phyloP scores from a whole-genome alignment of 2,797 vertebrate genomes.

The Danio albolineatus region DNA sequence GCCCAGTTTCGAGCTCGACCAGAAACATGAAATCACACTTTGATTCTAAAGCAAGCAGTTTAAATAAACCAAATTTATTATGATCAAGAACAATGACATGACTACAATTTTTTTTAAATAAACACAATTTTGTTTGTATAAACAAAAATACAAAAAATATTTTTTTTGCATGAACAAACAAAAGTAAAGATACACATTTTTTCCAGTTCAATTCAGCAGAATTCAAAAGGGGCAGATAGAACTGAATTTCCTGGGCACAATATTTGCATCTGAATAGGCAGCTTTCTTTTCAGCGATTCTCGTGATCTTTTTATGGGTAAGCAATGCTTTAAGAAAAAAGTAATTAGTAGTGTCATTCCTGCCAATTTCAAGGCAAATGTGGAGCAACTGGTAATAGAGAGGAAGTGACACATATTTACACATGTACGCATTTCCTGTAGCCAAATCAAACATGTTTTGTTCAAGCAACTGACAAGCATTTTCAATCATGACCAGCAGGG shows the following conservation, averaged over 20 bases:
- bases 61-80: not conserved
- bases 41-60: conserved; percentile 23
- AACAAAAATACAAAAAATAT: too few relatives aligned
- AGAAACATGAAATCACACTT: not conserved
- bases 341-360: not conserved
- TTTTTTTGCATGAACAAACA: too few relatives aligned
- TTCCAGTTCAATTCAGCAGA: not conserved
- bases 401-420: not conserved
- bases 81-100: not conserved
- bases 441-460: conserved; percentile 42
- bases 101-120: too few relatives aligned
- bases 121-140: too few relatives aligned
- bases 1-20: not conserved
- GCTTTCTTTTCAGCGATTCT: conserved; percentile 29
- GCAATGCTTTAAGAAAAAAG: not conserved
- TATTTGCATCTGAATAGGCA: conserved; percentile 54
- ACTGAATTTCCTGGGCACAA: conserved; percentile 5
- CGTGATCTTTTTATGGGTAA: not conserved
- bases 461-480: not conserved
- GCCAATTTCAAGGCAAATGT: not conserved
- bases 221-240: not conserved
- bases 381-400: not conserved
- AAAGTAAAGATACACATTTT: not conserved
- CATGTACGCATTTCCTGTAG: conserved; percentile 10
- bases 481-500: too few relatives aligned